phyloP scores from a whole-genome alignment of 92 coral and sea anemone genomes.

The Phymanthus crucifer region DNA sequence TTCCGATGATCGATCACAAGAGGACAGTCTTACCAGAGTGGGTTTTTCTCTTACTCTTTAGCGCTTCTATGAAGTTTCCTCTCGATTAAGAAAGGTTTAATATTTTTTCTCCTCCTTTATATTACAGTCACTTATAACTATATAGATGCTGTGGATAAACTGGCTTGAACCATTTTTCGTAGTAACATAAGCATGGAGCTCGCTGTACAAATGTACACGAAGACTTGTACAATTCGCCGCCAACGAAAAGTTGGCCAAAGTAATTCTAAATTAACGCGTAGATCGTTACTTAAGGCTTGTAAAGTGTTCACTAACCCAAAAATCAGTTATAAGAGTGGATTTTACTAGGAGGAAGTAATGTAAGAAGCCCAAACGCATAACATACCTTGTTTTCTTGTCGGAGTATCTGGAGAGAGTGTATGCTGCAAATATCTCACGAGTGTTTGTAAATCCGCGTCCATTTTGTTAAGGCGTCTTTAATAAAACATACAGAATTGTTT shows the following conservation, averaged over 20 bases:
- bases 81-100: too few relatives aligned
- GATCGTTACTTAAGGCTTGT: background rate
- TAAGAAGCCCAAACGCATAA: background rate
- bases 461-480: slow-evolving; percentile 23
- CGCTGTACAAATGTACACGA: background rate
- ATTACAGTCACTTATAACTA: too few relatives aligned
- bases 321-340: background rate
- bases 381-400: slow-evolving; percentile 85
- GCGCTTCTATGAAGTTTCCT: too few relatives aligned
- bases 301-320: background rate
- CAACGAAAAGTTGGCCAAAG: background rate
- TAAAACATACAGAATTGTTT: background rate
- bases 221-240: background rate
- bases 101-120: too few relatives aligned
- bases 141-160: too few relatives aligned
- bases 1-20: too few relatives aligned
- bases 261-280: background rate
- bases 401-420: slow-evolving; percentile 77
- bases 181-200: background rate
- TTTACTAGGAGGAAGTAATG: background rate
- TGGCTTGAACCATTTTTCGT: background rate
- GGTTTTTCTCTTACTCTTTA: too few relatives aligned
- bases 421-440: slow-evolving; percentile 72
- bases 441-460: slow-evolving; percentile 65
- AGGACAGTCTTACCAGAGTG: too few relatives aligned